A percentile compares a stretch with the other conserved stretches of the same genome.
phyloP scores from a whole-genome alignment of 1,140 invertebrate genomes.

The Brachionus sp. region DNA sequence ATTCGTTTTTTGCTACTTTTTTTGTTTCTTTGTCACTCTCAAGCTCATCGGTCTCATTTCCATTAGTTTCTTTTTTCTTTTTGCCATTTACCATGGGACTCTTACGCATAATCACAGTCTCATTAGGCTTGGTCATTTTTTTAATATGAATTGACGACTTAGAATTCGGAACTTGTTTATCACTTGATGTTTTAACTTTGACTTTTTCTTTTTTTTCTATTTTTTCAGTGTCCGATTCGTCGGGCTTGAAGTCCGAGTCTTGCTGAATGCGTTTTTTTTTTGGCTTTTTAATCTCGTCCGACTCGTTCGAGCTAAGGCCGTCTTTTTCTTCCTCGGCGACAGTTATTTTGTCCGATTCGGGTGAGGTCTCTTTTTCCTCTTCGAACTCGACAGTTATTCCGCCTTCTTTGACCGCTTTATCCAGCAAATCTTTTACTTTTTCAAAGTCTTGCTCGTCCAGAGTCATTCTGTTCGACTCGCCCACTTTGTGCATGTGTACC shows the following conservation, averaged over 20 bases:
- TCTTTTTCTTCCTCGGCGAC: constrained; percentile 50
- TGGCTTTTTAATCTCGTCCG: neutral
- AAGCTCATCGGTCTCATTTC: constrained; percentile 13
- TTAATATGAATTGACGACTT: neutral
- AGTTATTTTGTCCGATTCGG: neutral
- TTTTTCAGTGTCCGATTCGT: neutral
- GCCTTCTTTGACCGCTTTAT: constrained; percentile 76
- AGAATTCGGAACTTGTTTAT: neutral
- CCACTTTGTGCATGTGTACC: constrained; percentile 70
- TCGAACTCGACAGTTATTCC: constrained; percentile 64
- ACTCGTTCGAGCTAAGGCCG: constrained; percentile 52
- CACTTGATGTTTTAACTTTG: neutral
- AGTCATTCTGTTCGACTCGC: constrained; percentile 67
- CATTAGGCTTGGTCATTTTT: neutral
- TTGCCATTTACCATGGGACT: neutral
- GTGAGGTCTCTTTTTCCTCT: constrained; percentile 61
- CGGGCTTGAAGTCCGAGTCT: neutral
- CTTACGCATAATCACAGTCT: neutral
- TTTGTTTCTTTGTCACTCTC: neutral
- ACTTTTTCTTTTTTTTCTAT: neutral
- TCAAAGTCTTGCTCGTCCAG: constrained; percentile 70
- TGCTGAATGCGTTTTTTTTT: neutral
- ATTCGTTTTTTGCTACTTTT: neutral
- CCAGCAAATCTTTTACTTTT: constrained; percentile 76
- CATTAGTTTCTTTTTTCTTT: neutral